Evolutionary conservation across 1,140 invertebrate species (phyloP), one percentile per base, ranked within the genome.

Genomic region (Drosophila jambulina): DNA sequence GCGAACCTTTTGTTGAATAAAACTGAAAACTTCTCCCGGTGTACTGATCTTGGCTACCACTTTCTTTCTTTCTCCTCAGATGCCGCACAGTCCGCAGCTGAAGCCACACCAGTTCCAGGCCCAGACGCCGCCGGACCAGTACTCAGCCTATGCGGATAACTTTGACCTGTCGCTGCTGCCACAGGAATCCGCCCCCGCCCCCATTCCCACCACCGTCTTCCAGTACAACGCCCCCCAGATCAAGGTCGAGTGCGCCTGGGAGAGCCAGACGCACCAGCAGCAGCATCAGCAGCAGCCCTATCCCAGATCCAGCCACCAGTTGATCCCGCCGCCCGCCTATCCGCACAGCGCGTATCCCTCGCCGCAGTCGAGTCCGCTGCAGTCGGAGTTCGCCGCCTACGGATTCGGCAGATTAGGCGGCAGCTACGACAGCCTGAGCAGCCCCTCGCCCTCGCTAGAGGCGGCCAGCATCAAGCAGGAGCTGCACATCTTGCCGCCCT

Each of bases 1-100:
- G 3, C 9, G 6, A 6, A 5, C 17, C 5, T 6, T 12, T 49
- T 25, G 2, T n/a, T 1, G 3, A 21, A 5, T 25, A 13, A 57
- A 27, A 4, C 8, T 0, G 1, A 12, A 9, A 1, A n/a, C n/a
- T 34, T 25, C 5, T 8, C 0, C 2, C 27, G 5, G 62, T 65
- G 63, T 68, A 70, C 38, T 67, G 4, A 68, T 38, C 13, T 63
- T 56, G 38, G 1, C 25, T 17, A 21, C 43, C 27, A 23, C 62
- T 65, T 65, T 78, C 27, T 46, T 56, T 48, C 53, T 36, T 43
- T n/a, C 46, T 42, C 94, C 94, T 36, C 95, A 97, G 96, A 97
- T 97, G 96, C 95, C 96, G 93, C 96, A 97, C 96, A 85, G 96
- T 96, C 95, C 70, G 95, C 97, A 86, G 96, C 96, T 96, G 62